phyloP scores from a whole-genome alignment of 1,140 invertebrate genomes.

The Brachionus koreanus region DNA sequence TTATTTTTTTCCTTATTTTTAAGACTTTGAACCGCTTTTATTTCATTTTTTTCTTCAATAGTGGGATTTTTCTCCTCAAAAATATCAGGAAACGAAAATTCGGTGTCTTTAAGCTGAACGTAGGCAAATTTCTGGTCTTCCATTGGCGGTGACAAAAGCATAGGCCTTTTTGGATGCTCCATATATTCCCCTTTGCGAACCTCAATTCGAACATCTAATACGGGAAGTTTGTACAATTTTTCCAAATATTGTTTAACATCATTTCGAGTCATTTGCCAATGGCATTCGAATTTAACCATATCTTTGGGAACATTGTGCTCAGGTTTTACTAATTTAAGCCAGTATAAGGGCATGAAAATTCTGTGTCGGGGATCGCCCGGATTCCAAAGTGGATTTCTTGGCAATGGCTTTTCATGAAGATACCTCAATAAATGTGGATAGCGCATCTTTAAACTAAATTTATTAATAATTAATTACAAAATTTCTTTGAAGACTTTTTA shows the following conservation, averaged over 20 bases:
- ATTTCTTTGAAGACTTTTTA: not conserved
- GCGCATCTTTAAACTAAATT: constrained; percentile 1
- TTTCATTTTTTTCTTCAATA: not conserved
- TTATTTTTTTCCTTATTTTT: constrained; percentile 44
- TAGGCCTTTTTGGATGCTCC: constrained; percentile 11
- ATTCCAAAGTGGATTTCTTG: constrained; percentile 39
- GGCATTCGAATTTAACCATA: constrained; percentile 41
- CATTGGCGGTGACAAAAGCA: constrained; percentile 27
- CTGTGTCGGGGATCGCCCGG: constrained; percentile 20
- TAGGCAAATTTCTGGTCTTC: constrained; percentile 35
- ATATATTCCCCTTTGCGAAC: constrained; percentile 25
- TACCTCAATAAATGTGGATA: constrained; percentile 30
- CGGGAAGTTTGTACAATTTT: constrained; percentile 42
- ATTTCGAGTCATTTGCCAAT: constrained; percentile 40
- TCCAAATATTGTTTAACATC: constrained; percentile 44
- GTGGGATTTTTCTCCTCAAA: constrained; percentile 14
- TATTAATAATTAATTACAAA: not conserved
- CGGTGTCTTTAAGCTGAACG: constrained; percentile 24
- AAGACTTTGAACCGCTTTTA: not conserved
- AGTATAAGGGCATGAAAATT: constrained; percentile 37
- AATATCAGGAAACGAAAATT: constrained; percentile 36
- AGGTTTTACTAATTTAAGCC: constrained; percentile 20
- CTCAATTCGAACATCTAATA: constrained; percentile 35
- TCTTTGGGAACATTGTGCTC: constrained; percentile 35
- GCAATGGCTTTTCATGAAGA: constrained; percentile 33